Conservation (phyloP, 2,113 vertebrate species). For the Tachuris rubrigastra region DNA sequence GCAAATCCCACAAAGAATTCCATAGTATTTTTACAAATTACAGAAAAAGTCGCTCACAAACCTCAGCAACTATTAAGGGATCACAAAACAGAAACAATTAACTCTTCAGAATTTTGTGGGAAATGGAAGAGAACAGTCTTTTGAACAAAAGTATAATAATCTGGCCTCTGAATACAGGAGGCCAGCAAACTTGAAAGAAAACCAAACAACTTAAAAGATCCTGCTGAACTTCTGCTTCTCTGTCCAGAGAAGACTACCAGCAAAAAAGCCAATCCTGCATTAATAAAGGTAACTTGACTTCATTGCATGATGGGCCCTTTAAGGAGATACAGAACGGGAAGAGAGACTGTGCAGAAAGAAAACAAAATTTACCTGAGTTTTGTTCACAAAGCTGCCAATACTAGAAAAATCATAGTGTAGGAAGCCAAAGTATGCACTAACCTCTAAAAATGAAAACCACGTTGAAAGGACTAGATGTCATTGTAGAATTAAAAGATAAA, state of each 20-base stretch:
- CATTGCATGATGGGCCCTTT: neutral
- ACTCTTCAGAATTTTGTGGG: neutral
- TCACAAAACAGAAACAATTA: neutral
- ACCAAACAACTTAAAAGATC: neutral
- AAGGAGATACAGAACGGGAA: neutral
- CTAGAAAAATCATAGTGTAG: neutral
- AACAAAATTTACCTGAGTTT: neutral
- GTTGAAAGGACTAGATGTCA: slow-evolving; percentile 14
- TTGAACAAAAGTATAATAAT: neutral
- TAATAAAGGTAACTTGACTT: neutral
- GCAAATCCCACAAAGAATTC: neutral
- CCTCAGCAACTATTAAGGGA: neutral
- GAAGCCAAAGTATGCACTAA: neutral
- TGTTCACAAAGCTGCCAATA: neutral
- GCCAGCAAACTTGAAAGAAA: neutral
- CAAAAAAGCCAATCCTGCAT: neutral
- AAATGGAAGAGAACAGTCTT: neutral
- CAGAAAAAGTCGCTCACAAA: neutral
- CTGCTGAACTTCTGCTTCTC: neutral
- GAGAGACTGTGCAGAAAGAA: neutral
- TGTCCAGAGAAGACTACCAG: neutral
- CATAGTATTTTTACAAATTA: neutral
- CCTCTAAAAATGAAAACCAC: neutral
- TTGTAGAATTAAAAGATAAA: slow-evolving; percentile 5
- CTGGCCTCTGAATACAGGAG: neutral